A percentile compares a stretch with the other conserved stretches of the same genome.
Conservation (phyloP, 2,797 vertebrate genomes). For the Scyliorhinus canicula region DNA sequence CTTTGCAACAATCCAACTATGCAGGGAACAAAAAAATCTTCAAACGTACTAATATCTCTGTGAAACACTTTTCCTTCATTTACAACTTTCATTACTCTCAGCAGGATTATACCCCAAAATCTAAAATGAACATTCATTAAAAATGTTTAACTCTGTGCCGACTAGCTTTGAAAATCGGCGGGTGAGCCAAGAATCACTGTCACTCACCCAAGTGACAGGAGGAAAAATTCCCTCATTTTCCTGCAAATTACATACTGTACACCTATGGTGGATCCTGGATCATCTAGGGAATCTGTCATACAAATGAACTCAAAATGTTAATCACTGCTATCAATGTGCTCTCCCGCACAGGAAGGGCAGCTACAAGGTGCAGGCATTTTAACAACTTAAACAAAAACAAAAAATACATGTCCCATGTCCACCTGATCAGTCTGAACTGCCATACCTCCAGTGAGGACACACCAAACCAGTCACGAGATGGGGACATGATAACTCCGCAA, state of each 20-base stretch:
- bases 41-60: background rate
- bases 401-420: background rate
- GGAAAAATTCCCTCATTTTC: background rate
- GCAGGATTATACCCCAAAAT: background rate
- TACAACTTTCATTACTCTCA: background rate
- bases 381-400: background rate
- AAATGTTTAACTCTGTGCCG: background rate
- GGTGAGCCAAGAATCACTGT: background rate
- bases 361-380: background rate
- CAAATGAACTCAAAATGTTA: background rate
- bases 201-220: background rate
- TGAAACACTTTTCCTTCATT: background rate
- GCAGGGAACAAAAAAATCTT: background rate
- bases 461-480: background rate
- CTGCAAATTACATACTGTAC: background rate
- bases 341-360: background rate
- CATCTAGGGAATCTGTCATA: background rate
- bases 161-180: background rate
- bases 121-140: background rate
- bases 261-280: background rate
- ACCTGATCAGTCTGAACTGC: background rate
- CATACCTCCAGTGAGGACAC: background rate
- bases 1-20: background rate
- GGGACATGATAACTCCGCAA: background rate
- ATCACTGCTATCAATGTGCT: background rate